Evolutionary conservation across 1,140 invertebrate genomes (phyloP).

Genomic region (Leguminivora glycinivorella): DNA sequence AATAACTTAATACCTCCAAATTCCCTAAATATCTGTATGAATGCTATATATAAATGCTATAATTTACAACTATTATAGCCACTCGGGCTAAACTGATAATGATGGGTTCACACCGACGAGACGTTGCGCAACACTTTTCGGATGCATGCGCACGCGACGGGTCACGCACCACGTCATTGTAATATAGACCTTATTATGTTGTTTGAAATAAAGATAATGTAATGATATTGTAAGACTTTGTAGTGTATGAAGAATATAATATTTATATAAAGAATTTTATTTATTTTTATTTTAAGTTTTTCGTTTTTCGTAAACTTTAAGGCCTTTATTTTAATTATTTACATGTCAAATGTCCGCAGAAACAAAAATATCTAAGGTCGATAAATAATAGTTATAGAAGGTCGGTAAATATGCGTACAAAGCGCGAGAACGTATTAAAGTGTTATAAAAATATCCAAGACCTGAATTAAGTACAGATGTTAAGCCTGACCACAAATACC

Average conservation of each 20-base stretch:
- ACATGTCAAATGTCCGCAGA: background rate
- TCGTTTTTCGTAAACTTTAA: too few relatives aligned
- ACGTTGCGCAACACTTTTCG: slow-evolving; percentile 17
- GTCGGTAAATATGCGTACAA: too few relatives aligned
- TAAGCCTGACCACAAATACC: too few relatives aligned
- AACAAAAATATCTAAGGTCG: background rate
- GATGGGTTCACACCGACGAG: slow-evolving; percentile 20
- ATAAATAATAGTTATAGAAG: too few relatives aligned
- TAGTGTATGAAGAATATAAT: too few relatives aligned
- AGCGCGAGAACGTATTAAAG: too few relatives aligned
- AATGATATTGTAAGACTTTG: too few relatives aligned
- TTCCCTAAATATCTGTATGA: background rate
- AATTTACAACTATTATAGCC: slow-evolving; percentile 14
- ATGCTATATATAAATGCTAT: background rate
- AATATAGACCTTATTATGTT: background rate
- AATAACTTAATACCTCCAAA: slow-evolving; percentile 16
- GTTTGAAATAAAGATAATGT: background rate
- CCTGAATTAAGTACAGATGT: too few relatives aligned
- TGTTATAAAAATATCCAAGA: too few relatives aligned
- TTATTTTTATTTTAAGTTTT: too few relatives aligned
- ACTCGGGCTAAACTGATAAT: slow-evolving; percentile 25
- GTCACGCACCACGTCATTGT: background rate
- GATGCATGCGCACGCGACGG: background rate
- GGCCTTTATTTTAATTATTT: too few relatives aligned
- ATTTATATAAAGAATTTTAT: too few relatives aligned